Conservation (phyloP, 1,140 invertebrate genomes). For the Maniola jurtina region DNA sequence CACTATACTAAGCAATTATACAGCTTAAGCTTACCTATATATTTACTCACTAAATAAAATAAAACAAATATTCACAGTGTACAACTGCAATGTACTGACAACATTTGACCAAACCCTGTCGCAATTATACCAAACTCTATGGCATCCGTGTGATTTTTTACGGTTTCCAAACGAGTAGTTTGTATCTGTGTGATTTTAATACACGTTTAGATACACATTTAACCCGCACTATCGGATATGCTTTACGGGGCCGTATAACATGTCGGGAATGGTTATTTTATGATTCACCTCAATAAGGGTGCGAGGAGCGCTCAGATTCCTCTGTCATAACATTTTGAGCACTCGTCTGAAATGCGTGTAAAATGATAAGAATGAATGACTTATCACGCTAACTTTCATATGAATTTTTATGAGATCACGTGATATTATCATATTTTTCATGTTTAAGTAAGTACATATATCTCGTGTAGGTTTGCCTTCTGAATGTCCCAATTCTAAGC, state of each 20-base stretch:
- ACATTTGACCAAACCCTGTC: not conserved
- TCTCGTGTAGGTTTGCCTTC: too few species aligned
- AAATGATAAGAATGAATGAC: conserved; percentile 45
- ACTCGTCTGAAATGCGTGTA: conserved; percentile 40
- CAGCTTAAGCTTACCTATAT: too few species aligned
- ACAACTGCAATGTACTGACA: not conserved
- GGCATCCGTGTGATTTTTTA: conserved; percentile 55
- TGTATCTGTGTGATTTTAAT: conserved; percentile 74
- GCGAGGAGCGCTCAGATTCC: conserved; percentile 44
- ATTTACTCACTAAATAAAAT: not conserved
- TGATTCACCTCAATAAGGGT: conserved; percentile 52
- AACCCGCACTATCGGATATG: conserved; percentile 60
- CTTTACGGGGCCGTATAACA: conserved; percentile 70
- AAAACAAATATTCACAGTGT: not conserved
- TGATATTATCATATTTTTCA: not conserved
- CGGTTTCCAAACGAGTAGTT: conserved; percentile 72
- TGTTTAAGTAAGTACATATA: too few species aligned
- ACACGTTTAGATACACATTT: conserved; percentile 69
- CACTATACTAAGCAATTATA: too few species aligned
- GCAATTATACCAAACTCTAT: conserved; percentile 38
- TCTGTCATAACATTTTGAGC: conserved; percentile 72
- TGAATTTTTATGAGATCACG: conserved; percentile 19
- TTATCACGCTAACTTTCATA: conserved; percentile 3
- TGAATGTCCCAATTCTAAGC: too few species aligned
- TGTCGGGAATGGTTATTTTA: conserved; percentile 74